phyloP scores from a whole-genome alignment of 2,113 vertebrate species.

The Gymnocephalus cernua region DNA sequence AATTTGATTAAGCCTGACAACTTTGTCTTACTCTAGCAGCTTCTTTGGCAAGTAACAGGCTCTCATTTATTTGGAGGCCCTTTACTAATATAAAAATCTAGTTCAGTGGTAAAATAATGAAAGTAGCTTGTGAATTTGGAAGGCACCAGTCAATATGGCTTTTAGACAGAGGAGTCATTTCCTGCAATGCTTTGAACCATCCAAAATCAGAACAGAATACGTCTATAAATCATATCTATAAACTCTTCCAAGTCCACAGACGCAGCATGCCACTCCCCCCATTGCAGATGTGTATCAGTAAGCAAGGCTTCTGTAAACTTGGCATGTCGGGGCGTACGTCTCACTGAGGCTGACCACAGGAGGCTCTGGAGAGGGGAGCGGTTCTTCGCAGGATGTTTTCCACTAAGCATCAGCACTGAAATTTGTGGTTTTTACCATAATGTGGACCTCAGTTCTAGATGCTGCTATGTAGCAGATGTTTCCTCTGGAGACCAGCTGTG shows the following conservation, averaged over 20 bases:
- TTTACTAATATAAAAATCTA: constrained; percentile 26
- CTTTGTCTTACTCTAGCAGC: constrained; percentile 38
- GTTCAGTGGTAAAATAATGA: constrained; percentile 47
- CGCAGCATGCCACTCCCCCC: constrained; percentile 28
- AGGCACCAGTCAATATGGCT: neutral
- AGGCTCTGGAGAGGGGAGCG: constrained; percentile 27
- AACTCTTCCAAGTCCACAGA: constrained; percentile 14
- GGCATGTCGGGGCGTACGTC: constrained; percentile 4
- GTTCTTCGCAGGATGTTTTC: constrained; percentile 53
- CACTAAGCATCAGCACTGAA: constrained; percentile 40
- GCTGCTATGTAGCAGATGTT: constrained; percentile 67
- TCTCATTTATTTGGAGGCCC: constrained; percentile 27
- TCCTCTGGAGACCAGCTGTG: constrained; percentile 69
- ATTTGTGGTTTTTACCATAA: constrained; percentile 61
- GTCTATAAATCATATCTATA: constrained; percentile 42
- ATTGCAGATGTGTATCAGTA: constrained; percentile 57
- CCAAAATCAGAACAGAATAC: neutral
- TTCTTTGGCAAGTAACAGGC: constrained; percentile 12
- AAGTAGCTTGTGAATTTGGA: constrained; percentile 18
- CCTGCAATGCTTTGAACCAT: neutral
- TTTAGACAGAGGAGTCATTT: constrained; percentile 16
- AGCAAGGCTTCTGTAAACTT: constrained; percentile 34
- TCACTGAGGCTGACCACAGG: constrained; percentile 44
- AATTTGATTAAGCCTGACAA: constrained; percentile 69
- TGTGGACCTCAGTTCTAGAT: constrained; percentile 33